Evolutionary conservation across 2,888 invertebrate species (phyloP).

Genomic region (Megaustenia siamemsis): DNA sequence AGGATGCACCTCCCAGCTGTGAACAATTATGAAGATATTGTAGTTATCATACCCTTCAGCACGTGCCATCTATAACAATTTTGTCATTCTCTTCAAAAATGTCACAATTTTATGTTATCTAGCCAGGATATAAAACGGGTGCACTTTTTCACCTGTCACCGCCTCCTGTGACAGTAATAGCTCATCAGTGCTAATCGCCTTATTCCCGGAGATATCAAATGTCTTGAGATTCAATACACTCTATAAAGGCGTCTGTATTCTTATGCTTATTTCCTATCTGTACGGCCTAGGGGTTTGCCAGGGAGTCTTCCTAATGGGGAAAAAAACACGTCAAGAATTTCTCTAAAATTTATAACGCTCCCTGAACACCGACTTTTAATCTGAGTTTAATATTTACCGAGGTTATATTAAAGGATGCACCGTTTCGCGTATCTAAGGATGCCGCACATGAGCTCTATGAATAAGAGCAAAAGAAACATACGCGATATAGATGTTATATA

Average conservation of each 20-base stretch:
- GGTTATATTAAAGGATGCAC: too few relatives aligned
- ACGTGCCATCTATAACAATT: too few relatives aligned
- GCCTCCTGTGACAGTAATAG: conserved; percentile 1
- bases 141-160: conserved; percentile 5
- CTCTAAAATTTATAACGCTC: too few relatives aligned
- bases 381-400: too few relatives aligned
- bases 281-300: neutral
- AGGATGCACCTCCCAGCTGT: neutral
- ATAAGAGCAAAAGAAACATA: too few relatives aligned
- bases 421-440: too few relatives aligned
- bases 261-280: neutral
- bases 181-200: conserved; percentile 21
- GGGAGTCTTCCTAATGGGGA: neutral
- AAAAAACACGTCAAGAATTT: neutral
- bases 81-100: too few relatives aligned
- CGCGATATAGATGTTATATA: too few relatives aligned
- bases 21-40: neutral
- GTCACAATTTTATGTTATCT: too few relatives aligned
- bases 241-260: neutral
- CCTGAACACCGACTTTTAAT: too few relatives aligned
- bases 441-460: too few relatives aligned
- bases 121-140: neutral
- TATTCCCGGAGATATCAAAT: neutral
- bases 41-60: neutral
- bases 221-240: neutral